These are phyloP conservation scores for Lysandra bellargus DNA, from an alignment of 2,888 invertebrate species.

Conservation along the genomic window DNA sequence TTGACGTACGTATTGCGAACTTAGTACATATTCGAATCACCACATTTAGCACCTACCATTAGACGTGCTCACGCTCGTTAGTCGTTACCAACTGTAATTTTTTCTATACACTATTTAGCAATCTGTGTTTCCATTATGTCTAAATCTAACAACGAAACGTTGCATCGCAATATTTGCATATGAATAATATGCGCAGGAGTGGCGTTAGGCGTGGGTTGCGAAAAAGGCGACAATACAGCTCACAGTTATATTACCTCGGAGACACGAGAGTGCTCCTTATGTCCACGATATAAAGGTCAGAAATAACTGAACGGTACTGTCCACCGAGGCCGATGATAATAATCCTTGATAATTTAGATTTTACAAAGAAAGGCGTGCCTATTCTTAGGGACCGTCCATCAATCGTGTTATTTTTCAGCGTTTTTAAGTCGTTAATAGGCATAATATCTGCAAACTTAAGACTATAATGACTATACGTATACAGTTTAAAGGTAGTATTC, in stretches of 20 bases:
- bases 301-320: background rate
- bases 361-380: background rate
- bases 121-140: background rate
- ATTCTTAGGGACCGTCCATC: background rate
- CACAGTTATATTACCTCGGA: slow-evolving; percentile 24
- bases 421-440: no score
- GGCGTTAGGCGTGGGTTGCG: slow-evolving; percentile 52
- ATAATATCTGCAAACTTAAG: no score
- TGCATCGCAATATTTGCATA: slow-evolving; percentile 22
- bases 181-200: slow-evolving; percentile 41
- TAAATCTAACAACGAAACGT: background rate
- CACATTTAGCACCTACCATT: no score
- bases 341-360: background rate
- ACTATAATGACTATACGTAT: no score
- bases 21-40: no score
- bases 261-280: background rate
- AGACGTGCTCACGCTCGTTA: no score
- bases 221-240: slow-evolving; percentile 52
- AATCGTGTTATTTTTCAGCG: no score
- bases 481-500: no score
- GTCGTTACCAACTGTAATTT: no score
- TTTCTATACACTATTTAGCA: background rate
- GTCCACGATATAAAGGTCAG: background rate
- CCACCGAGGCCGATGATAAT: background rate
- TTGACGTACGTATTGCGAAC: no score